Evolutionary conservation across 2,888 invertebrate genomes (phyloP), one percentile per base, ranked within the genome.

Genomic region (Cheilosia urbana): DNA sequence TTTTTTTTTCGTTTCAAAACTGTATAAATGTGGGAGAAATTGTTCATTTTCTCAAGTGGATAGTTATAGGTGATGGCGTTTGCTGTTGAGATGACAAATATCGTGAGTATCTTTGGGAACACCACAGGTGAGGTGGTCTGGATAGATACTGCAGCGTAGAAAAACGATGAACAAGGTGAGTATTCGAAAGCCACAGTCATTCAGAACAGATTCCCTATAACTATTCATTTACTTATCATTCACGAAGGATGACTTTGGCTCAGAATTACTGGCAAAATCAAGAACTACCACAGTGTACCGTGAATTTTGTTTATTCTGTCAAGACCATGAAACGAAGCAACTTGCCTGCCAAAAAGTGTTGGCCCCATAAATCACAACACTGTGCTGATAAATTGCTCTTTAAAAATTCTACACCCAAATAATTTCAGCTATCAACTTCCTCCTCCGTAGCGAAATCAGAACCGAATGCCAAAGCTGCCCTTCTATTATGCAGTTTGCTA

Each of bases 11-110:
- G 34, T 58, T 55, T 45, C 30, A 65, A 57, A 65, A 65, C 13
- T 47, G 13, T 65, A 21, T 55, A 40, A 0, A 30, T n/a, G 55
- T 51, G 24, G 17, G 51, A n/a, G 40, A 63, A 47, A 42, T 73
- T 66, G 68, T 66, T 83, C 72, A 68, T 66, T 62, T 57, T 68
- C 40, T 62, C 65, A 72, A 77, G 66, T 69, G 45, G 65, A 58
- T 63, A 21, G 5, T 13, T 37, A 37, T 13, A 37, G 49, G 66
- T 4, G 34, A 58, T 45, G 47, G 13, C n/a, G 34, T 27, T 34
- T 30, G n/a, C 27, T 58, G 40, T 55, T 58, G 47, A 3, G 21
- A 63, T 78, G 78, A 83, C 51, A 45, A 68, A 78, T 78, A 63
- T 51, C 60, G 57, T 72, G 68, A 27, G 42, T 62, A 57, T 62